phyloP scores from a whole-genome alignment of 2,113 vertebrate species.

The Circaetus cinerascens region DNA sequence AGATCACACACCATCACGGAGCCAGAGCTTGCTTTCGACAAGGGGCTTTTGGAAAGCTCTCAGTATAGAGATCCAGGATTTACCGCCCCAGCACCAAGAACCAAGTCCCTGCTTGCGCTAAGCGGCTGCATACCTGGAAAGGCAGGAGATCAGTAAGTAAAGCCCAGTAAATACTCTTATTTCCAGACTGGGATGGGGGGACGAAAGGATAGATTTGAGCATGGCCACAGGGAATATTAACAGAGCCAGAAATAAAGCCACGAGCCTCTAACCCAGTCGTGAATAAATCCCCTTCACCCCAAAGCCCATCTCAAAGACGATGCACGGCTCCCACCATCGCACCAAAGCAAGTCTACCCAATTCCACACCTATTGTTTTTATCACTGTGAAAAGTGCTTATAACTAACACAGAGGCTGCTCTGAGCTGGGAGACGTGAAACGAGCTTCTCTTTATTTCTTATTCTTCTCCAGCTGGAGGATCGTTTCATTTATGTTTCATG shows the following conservation, averaged over 20 bases:
- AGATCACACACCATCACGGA: accelerated
- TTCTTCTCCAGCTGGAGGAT: background rate
- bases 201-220: background rate
- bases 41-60: background rate
- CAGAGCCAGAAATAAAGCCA: background rate
- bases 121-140: background rate
- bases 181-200: background rate
- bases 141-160: background rate
- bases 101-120: accelerated
- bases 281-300: background rate
- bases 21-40: background rate
- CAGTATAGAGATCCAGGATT: background rate
- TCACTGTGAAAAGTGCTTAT: accelerated
- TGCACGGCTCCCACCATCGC: background rate
- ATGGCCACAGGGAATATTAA: too few relatives aligned
- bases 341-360: background rate
- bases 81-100: background rate
- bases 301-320: background rate
- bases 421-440: background rate
- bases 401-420: background rate
- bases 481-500: background rate
- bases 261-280: background rate
- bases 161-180: background rate
- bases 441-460: background rate
- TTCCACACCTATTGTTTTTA: background rate